Evolutionary conservation across 92 coral and sea anemone genomes (phyloP), one percentile per base, ranked within the genome.

Genomic region (Zoanthus sociatus): DNA sequence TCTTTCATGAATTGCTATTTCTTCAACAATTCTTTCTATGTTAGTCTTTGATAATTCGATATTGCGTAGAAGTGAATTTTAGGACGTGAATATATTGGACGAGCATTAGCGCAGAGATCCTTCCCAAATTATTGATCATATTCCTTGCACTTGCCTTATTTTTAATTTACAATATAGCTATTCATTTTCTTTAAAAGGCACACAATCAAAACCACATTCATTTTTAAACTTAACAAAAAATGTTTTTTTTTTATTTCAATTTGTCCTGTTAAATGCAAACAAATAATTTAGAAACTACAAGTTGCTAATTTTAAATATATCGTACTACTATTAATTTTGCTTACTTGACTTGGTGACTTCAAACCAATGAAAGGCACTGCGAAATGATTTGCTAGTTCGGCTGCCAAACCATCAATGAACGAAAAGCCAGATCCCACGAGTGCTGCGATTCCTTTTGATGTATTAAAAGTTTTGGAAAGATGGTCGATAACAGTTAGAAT

Each of bases 401-500:
- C 71, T 6, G 89, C 94, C 42, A 91, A 16, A 61, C 91, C 91
- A 33, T 88, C 91, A 37, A 73, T 60, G 15, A 84, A 10, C 1
- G 91, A 82, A 33, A n/a, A 33, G 17, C 84, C 89, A 69, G 94
- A 90, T n/a, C 94, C 94, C 5, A 84, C 56, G 12, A 91, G 60
- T 0, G 91, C 84, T 12, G 84, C 89, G 30, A 63, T 64, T 45
- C 71, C 71, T 15, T 79, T 74, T 12, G 26, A 26, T 26, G 21
- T 56, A 30, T 51, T 50, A 78, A 91, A 78, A 31, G 12, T 46
- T 26, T 15, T 48, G 64, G 84, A 73, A 11, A 86, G 75, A 20
- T 69, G 37, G 2, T 31, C 64, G 33, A 91, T 32, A 14, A 91
- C 14, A 14, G 48, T 20, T 2, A 69, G 42, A 10, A 58, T 75